Evolutionary conservation across 2,113 vertebrate species (phyloP).

Genomic region (Sapajus apella): DNA sequence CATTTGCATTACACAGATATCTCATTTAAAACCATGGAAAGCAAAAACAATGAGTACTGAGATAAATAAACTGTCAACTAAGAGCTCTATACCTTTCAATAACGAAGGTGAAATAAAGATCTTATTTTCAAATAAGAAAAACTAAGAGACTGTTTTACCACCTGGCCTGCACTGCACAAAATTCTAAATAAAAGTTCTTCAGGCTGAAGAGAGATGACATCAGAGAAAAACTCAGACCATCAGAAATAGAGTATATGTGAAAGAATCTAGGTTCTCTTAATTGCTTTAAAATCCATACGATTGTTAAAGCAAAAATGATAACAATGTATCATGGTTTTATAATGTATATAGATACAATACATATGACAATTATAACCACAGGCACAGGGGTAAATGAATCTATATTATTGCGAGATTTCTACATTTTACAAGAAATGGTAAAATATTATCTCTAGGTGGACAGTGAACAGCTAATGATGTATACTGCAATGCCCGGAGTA

Average conservation of each 20-base stretch:
- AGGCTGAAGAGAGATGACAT: not conserved
- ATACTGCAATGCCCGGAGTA: not conserved
- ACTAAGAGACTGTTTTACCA: not conserved
- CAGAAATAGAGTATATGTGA: not conserved
- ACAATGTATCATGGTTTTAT: not conserved
- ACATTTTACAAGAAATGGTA: not conserved
- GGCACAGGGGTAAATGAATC: not conserved
- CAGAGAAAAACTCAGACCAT: not conserved
- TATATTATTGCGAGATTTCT: not conserved
- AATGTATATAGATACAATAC: not conserved
- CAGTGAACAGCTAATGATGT: not conserved
- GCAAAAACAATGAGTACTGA: not conserved
- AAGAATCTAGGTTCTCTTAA: not conserved
- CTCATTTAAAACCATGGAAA: not conserved
- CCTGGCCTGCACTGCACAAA: not conserved
- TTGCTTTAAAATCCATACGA: slow-evolving; percentile 16
- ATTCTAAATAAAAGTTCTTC: not conserved
- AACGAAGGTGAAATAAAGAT: not conserved
- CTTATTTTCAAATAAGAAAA: not conserved
- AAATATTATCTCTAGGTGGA: not conserved
- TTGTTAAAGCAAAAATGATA: not conserved
- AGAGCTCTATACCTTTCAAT: not conserved
- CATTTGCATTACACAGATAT: not conserved
- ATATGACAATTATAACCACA: not conserved
- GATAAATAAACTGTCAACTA: not conserved